These are phyloP conservation scores for Crenuchus spilurus DNA, from an alignment of 2,797 vertebrate genomes.

Conservation along the genomic window DNA sequence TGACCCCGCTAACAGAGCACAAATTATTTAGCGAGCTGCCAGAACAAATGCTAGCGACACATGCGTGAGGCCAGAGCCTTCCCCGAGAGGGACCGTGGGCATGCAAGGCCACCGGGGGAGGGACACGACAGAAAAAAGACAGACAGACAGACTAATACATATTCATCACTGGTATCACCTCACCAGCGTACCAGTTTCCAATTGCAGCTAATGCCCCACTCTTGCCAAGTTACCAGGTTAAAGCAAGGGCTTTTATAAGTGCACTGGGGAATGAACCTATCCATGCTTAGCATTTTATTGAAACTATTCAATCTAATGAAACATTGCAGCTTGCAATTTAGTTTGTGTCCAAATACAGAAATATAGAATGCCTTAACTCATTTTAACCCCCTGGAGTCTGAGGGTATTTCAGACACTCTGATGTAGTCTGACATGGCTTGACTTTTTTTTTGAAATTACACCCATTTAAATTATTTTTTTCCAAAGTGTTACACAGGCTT, in stretches of 20 bases:
- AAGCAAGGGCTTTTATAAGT: constrained; percentile 36
- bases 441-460: too few relatives aligned
- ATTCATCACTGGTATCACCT: constrained; percentile 72
- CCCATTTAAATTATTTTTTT: too few relatives aligned
- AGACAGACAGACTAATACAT: constrained; percentile 72
- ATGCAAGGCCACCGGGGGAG: constrained; percentile 64
- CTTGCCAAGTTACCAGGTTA: constrained; percentile 50
- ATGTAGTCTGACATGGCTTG: too few relatives aligned
- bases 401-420: too few relatives aligned
- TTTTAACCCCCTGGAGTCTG: too few relatives aligned
- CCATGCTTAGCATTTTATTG: background rate
- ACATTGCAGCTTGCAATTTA: too few relatives aligned
- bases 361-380: too few relatives aligned
- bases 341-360: too few relatives aligned
- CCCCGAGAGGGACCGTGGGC: constrained; percentile 67
- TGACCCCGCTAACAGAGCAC: constrained; percentile 83
- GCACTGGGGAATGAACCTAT: background rate
- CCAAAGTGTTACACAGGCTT: too few relatives aligned
- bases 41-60: constrained; percentile 73
- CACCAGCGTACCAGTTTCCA: constrained; percentile 65
- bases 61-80: constrained; percentile 67
- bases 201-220: constrained; percentile 50
- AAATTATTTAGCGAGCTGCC: constrained; percentile 85
- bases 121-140: constrained; percentile 43
- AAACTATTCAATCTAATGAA: too few relatives aligned